Conservation (phyloP, 2,888 invertebrate species). For the Gordius sp. region DNA sequence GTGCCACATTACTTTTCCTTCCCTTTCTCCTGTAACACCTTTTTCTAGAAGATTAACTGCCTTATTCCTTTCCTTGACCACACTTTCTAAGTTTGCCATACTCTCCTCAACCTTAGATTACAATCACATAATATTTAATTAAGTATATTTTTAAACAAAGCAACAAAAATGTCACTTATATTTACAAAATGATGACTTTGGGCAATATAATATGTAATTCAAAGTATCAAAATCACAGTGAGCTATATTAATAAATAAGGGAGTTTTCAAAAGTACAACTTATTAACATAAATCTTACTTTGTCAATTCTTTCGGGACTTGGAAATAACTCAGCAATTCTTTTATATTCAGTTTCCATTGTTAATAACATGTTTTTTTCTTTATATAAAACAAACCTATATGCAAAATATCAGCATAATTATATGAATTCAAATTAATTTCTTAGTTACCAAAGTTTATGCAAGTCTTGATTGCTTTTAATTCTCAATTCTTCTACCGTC, state of each 20-base stretch:
- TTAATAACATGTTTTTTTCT: constrained; percentile 80
- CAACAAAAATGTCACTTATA: too few relatives aligned
- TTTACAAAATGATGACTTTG: too few relatives aligned
- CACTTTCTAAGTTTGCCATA: constrained; percentile 67
- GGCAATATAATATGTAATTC: too few relatives aligned
- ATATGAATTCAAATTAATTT: background rate
- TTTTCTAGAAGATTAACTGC: constrained; percentile 69
- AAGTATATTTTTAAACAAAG: constrained; percentile 23
- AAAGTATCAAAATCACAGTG: too few relatives aligned
- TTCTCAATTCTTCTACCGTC: constrained; percentile 59
- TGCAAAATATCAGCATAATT: constrained; percentile 16
- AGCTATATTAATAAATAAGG: constrained; percentile 15
- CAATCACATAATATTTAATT: constrained; percentile 25
- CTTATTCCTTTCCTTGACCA: constrained; percentile 64
- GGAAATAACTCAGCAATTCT: constrained; percentile 45
- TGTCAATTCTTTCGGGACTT: constrained; percentile 68
- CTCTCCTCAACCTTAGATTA: constrained; percentile 47
- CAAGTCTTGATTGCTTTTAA: constrained; percentile 74
- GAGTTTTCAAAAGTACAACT: background rate
- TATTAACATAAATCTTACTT: constrained; percentile 33
- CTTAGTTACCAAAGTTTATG: constrained; percentile 66
- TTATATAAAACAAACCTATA: constrained; percentile 54
- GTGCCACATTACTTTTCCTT: constrained; percentile 9
- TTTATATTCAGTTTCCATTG: constrained; percentile 48
- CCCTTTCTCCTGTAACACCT: background rate